Conservation (phyloP, 1,140 invertebrate species). For the Triops cancriformis region DNA sequence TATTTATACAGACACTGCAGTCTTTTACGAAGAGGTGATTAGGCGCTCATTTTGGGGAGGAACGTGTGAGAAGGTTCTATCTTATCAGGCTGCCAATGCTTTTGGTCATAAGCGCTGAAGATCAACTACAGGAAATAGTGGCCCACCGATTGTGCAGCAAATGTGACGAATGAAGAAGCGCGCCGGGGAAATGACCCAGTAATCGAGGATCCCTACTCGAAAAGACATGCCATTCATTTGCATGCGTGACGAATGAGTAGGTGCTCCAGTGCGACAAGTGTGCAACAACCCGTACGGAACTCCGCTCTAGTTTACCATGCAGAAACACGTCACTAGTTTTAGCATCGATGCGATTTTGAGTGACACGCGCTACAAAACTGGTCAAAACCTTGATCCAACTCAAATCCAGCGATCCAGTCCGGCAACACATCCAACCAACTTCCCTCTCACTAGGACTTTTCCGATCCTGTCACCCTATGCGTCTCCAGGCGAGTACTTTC, state of each 20-base stretch:
- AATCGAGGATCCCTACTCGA: not conserved
- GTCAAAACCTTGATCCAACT: not conserved
- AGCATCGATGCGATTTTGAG: not conserved
- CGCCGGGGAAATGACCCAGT: not conserved
- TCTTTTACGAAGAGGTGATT: no score
- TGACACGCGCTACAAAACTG: not conserved
- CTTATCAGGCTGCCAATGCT: not conserved
- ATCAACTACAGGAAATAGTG: constrained; percentile 14
- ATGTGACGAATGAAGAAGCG: not conserved
- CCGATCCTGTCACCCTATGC: not conserved
- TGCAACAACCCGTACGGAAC: not conserved
- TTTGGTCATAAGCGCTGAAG: not conserved
- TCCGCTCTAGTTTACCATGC: not conserved
- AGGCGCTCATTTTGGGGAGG: not conserved
- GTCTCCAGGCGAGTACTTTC: not conserved
- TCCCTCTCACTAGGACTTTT: not conserved
- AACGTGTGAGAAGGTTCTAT: not conserved
- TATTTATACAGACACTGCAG: no score
- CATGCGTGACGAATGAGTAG: not conserved
- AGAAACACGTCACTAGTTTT: not conserved
- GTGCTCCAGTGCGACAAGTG: not conserved
- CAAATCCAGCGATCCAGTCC: not conserved
- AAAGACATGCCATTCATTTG: not conserved
- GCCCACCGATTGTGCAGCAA: not conserved
- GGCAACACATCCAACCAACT: not conserved